These are phyloP conservation scores for Lagenorhynchus albirostris DNA, from an alignment of 2,113 vertebrate species.

Conservation along the genomic window DNA sequence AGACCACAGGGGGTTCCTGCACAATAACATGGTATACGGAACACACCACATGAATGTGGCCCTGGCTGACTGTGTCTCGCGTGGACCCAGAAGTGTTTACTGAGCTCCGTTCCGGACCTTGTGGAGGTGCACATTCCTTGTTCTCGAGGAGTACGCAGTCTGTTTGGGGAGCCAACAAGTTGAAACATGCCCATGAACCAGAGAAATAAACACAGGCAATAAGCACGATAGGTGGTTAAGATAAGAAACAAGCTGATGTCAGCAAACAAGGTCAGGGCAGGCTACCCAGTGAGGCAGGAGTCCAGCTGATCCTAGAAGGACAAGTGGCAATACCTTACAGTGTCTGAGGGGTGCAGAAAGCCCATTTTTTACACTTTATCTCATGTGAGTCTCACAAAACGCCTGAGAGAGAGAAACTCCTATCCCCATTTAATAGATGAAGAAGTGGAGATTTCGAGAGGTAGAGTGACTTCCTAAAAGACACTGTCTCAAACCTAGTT, in stretches of 20 bases:
- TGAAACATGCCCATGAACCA: not conserved
- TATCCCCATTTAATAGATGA: not conserved
- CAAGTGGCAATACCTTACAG: not conserved
- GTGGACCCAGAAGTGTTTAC: not conserved
- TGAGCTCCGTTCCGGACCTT: not conserved
- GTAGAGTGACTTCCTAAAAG: not conserved
- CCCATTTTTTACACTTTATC: not conserved
- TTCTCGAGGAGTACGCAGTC: not conserved
- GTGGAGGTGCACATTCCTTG: not conserved
- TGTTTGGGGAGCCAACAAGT: not conserved
- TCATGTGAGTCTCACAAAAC: not conserved
- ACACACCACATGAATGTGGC: not conserved
- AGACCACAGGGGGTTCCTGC: not conserved
- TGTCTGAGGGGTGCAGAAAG: not conserved
- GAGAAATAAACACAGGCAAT: not conserved
- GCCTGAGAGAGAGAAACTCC: not conserved
- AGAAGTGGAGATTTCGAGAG: not conserved
- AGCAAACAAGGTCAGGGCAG: not conserved
- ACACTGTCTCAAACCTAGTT: not conserved
- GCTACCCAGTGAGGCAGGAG: not conserved
- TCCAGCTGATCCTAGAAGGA: not conserved
- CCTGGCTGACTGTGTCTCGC: not conserved
- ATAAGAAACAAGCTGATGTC: not conserved
- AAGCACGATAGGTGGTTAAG: not conserved
- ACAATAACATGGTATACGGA: rapidly evolving